Conservation (phyloP, 2,797 vertebrate species). For the Phoxinus dragarum region DNA sequence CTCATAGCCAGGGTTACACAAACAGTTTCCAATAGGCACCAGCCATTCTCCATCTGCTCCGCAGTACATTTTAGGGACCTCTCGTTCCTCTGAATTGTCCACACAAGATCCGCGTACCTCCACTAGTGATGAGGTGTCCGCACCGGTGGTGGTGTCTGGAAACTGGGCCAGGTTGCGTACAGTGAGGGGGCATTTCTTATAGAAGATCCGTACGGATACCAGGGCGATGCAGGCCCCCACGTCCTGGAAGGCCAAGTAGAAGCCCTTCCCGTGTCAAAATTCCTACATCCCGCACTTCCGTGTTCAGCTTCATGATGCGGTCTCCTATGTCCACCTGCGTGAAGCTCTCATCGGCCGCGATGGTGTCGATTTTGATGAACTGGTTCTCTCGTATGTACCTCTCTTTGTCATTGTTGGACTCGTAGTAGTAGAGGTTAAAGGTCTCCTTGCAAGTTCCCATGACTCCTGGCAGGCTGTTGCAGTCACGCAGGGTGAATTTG, state of each 20-base stretch:
- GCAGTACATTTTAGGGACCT: constrained; percentile 99
- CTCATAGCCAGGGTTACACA: constrained; percentile 92
- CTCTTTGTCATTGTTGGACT: constrained; percentile 96
- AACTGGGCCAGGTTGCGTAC: constrained; percentile 96
- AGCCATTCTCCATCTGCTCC: constrained; percentile 98
- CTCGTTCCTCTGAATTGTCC: constrained; percentile 95
- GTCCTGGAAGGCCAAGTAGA: constrained; percentile 98
- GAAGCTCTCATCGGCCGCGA: constrained; percentile 98
- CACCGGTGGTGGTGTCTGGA: constrained; percentile 95
- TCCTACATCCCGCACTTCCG: constrained; percentile 94
- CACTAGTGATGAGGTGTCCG: constrained; percentile 95
- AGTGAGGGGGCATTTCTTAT: constrained; percentile 95
- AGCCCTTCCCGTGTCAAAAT: constrained; percentile 90
- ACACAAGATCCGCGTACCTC: constrained; percentile 98
- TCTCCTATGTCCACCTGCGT: constrained; percentile 98
- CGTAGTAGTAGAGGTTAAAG: constrained; percentile 98
- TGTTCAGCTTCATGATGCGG: constrained; percentile 98
- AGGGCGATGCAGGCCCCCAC: constrained; percentile 97
- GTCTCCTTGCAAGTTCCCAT: constrained; percentile 99
- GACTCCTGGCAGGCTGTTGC: constrained; percentile 96
- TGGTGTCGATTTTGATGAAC: constrained; percentile 97
- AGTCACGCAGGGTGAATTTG: constrained; percentile 97
- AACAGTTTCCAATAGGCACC: constrained; percentile 96
- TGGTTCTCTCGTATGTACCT: constrained; percentile 94
- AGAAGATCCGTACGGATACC: constrained; percentile 96